A percentile compares a stretch with the other conserved stretches of the same genome.
These are phyloP conservation scores for Eulemur rubriventer DNA, from an alignment of 2,797 vertebrate species.

Conservation along the genomic window DNA sequence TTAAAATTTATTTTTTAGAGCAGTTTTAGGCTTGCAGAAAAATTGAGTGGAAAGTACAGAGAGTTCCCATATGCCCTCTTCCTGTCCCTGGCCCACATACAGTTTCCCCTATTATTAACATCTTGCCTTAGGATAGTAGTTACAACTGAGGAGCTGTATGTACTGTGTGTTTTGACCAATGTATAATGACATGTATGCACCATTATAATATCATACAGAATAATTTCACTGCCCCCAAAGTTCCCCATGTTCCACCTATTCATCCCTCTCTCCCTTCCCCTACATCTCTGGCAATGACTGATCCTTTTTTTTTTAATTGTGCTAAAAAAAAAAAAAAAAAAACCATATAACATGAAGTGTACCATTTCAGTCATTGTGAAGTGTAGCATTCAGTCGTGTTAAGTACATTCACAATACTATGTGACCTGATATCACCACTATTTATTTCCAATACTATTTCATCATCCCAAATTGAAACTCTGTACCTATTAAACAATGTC, in stretches of 20 bases:
- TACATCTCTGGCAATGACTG: neutral
- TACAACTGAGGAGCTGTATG: neutral
- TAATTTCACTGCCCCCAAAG: neutral
- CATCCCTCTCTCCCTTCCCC: neutral
- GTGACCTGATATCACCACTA: neutral
- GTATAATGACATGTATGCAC: neutral
- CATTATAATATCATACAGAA: neutral
- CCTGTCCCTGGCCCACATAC: neutral
- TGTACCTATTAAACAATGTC: neutral
- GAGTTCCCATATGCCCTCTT: neutral
- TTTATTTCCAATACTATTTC: conserved; percentile 8
- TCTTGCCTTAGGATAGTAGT: neutral
- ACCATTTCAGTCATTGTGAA: neutral
- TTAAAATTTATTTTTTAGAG: neutral
- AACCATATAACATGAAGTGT: neutral
- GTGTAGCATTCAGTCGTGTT: neutral
- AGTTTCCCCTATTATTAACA: neutral
- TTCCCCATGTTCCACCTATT: neutral
- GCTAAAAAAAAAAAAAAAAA: neutral
- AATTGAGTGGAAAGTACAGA: neutral
- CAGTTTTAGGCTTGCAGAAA: conserved; percentile 8
- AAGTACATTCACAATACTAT: neutral
- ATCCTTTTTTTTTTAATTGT: neutral
- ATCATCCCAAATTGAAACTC: neutral
- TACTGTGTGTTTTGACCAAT: neutral